Percentiles rank a stretch among this genome's conserved stretches.
Conservation (phyloP, 2,797 vertebrate species). For the Sparidentex hasta region DNA sequence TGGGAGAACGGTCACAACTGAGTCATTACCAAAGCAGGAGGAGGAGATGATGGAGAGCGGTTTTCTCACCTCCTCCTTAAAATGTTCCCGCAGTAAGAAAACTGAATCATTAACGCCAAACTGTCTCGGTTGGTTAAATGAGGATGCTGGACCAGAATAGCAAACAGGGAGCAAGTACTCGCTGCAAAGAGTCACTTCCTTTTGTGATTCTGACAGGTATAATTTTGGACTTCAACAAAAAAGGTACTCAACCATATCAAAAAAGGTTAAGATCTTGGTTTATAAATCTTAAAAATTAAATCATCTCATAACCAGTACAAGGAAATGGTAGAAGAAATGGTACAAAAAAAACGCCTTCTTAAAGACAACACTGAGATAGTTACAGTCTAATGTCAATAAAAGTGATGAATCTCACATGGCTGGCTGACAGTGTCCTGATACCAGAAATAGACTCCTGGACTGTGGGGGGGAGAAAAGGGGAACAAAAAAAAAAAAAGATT, state of each 20-base stretch:
- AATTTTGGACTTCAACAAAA: not conserved
- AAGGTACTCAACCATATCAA: not conserved
- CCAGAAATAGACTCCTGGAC: not conserved
- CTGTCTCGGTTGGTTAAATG: constrained; percentile 1
- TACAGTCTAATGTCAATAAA: not conserved
- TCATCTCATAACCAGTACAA: not conserved
- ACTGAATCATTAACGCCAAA: constrained; percentile 40
- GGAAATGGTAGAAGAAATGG: not conserved
- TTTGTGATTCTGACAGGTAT: not conserved
- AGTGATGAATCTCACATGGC: not conserved
- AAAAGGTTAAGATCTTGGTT: not conserved
- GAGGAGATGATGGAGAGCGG: constrained; percentile 19
- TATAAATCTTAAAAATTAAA: not conserved
- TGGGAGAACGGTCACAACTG: constrained; percentile 10
- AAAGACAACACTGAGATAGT: not conserved
- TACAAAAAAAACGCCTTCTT: too few species aligned
- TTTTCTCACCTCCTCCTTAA: constrained; percentile 69
- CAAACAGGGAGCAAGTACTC: not conserved
- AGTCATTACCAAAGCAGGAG: constrained; percentile 37
- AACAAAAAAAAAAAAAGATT: too few species aligned
- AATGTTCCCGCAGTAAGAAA: constrained; percentile 53
- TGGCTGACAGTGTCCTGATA: not conserved
- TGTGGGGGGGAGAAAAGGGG: too few species aligned
- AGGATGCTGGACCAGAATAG: constrained; percentile 16
- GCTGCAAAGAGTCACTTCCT: not conserved